These are phyloP conservation scores for Ciconia stormi DNA, from an alignment of 2,113 vertebrate genomes.

Conservation along the genomic window DNA sequence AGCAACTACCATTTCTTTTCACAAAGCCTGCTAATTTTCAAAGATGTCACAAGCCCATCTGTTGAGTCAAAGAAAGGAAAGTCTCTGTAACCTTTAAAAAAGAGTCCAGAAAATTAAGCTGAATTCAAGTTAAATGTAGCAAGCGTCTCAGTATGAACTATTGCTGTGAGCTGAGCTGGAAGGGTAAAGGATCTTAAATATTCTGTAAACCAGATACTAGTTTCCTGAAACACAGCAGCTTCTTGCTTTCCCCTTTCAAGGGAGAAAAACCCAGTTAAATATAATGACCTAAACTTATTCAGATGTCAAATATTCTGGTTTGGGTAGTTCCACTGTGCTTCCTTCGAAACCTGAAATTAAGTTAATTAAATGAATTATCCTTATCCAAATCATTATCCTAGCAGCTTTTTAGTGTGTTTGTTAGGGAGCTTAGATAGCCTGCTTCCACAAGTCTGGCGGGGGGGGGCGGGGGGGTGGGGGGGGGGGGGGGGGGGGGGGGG, in stretches of 20 bases:
- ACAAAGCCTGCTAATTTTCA: neutral
- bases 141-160: neutral
- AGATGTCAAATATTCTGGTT: neutral
- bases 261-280: neutral
- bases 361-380: neutral
- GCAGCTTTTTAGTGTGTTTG: neutral
- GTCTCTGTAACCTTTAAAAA: neutral
- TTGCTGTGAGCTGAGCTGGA: neutral
- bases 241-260: neutral
- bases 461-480: too few relatives aligned
- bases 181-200: neutral
- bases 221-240: neutral
- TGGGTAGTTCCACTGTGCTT: neutral
- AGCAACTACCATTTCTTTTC: neutral
- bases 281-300: neutral
- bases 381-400: neutral
- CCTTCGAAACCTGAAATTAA: neutral
- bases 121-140: neutral
- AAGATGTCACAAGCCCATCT: neutral
- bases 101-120: neutral
- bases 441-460: neutral
- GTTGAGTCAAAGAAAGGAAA: neutral
- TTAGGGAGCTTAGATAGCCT: neutral
- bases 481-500: too few relatives aligned
- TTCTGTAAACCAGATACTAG: neutral